Base-by-base conservation (phyloP, 2,113 vertebrate genomes). In the Sturnira hondurensis region DNA sequence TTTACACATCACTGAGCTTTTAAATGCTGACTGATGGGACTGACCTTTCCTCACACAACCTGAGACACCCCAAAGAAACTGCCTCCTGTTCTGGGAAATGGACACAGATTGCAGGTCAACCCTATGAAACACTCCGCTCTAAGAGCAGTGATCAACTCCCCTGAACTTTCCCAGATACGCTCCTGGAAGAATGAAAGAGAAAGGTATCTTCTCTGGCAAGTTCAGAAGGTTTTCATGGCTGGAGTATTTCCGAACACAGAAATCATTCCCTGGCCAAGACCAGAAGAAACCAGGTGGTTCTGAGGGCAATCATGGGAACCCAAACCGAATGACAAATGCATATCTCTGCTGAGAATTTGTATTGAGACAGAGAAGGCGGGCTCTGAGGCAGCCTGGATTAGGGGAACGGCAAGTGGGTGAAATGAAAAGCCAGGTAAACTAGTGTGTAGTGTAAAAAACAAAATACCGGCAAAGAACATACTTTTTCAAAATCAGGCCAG, bases 401-500 rank as follows among this genome's bases (percentile, higher is more conserved):
- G 26, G 10, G 41, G 45, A 50, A 84, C 11, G 50, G 80, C 54
- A 84, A 10, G 80, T n/a, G 5, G 17, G 22, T 4, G 3, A 91
- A 58, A 76, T 56, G 43, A 74, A 94, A 93, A 85, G 22, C 67
- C 12, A 54, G 67, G 67, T 87, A 86, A 91, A 76, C 16, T 47
- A 41, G 33, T 28, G 41, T 95, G 63, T 73, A 41, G 16, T 54
- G 2, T 20, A 15, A 26, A 86, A 77, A 97, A 78, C 84, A 95
- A 65, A 94, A 90, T 12, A 70, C 9, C 47, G 70, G 26, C 56
- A 74, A 88, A 89, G 33, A 14, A 58, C n/a, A 80, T 80, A 24
- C 33, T 78, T 91, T 95, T 76, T 93, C 56, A 91, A n/a, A 71
- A 78, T 58, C 56, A 74, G 63, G 20, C 61, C 74, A 93, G 43